These are phyloP conservation scores for Xiphydria camelus DNA, from an alignment of 2,888 invertebrate species.

Conservation along the genomic window DNA sequence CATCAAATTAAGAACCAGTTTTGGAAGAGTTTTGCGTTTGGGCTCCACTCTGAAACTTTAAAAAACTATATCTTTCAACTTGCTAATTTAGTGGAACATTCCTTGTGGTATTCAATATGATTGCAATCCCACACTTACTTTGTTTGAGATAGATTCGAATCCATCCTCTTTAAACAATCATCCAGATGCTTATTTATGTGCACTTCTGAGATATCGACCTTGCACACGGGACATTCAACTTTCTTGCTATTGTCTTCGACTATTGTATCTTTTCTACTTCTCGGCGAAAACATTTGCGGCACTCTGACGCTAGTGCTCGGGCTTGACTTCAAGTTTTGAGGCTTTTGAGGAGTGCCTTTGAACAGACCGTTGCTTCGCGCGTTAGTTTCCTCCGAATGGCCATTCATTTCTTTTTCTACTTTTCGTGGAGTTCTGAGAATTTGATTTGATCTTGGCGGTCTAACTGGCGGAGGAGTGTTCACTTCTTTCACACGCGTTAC, in stretches of 20 bases:
- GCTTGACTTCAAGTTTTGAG: conserved; percentile 29
- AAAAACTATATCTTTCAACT: conserved; percentile 3
- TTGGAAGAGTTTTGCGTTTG: conserved; percentile 58
- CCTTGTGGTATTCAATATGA: background rate
- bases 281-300: conserved; percentile 40
- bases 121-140: conserved; percentile 1
- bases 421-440: conserved; percentile 23
- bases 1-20: conserved; percentile 60
- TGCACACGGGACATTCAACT: conserved; percentile 60
- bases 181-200: conserved; percentile 61
- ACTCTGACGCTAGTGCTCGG: conserved; percentile 39
- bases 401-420: background rate
- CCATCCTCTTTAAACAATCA: conserved; percentile 53
- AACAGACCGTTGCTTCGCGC: background rate
- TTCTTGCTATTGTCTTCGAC: conserved; percentile 19
- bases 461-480: conserved; percentile 22
- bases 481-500: conserved; percentile 2
- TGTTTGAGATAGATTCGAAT: background rate
- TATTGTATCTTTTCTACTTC: conserved; percentile 27
- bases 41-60: conserved; percentile 29
- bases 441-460: conserved; percentile 29
- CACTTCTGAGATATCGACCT: conserved; percentile 51
- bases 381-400: background rate
- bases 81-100: background rate
- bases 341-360: conserved; percentile 7